phyloP scores from a whole-genome alignment of 2,888 invertebrate species.

The Tetramorium bicarinatum region DNA sequence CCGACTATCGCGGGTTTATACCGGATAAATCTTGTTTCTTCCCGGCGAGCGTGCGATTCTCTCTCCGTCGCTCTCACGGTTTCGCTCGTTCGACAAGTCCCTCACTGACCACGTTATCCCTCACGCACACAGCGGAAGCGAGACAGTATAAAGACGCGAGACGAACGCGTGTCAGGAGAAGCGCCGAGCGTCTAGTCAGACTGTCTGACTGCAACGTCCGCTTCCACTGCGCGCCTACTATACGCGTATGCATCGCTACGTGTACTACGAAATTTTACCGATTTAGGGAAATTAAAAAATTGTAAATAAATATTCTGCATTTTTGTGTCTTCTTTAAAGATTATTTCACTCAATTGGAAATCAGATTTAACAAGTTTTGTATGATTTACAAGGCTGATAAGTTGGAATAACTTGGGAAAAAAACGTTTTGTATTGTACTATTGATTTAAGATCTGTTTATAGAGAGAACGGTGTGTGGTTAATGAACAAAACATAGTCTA shows the following conservation, averaged over 20 bases:
- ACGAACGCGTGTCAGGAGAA: slow-evolving; percentile 55
- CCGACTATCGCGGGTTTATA: slow-evolving; percentile 81
- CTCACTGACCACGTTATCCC: slow-evolving; percentile 62
- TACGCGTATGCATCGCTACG: background rate
- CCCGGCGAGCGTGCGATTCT: slow-evolving; percentile 70
- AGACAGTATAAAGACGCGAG: slow-evolving; percentile 3
- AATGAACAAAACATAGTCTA: background rate
- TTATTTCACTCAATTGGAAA: background rate
- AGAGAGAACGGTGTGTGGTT: background rate
- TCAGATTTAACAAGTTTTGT: background rate
- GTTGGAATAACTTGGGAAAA: background rate
- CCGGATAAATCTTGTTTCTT: slow-evolving; percentile 83
- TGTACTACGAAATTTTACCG: background rate
- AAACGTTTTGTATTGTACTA: background rate
- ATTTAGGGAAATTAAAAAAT: background rate
- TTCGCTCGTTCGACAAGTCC: slow-evolving; percentile 55
- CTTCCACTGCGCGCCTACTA: slow-evolving; percentile 19
- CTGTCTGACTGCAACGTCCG: slow-evolving; percentile 64
- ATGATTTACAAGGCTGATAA: background rate
- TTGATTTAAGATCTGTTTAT: background rate
- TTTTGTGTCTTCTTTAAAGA: background rate
- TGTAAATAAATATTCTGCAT: background rate
- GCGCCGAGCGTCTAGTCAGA: slow-evolving; percentile 62
- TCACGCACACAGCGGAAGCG: slow-evolving; percentile 38
- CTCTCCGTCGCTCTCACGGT: slow-evolving; percentile 63